phyloP scores from a whole-genome alignment of 1,140 invertebrate species.

The Asobara japonica region DNA sequence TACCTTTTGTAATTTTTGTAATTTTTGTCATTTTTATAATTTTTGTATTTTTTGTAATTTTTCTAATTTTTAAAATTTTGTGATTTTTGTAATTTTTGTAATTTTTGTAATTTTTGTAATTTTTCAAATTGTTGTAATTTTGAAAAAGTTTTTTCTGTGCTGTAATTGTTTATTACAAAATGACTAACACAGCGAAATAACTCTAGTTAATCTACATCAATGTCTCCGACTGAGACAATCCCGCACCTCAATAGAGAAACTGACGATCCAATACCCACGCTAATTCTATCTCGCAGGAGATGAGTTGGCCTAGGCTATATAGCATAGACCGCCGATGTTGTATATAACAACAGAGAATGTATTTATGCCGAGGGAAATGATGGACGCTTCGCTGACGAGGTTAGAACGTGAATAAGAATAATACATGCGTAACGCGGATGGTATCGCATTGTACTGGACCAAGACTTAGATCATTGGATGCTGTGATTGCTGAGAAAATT shows the following conservation, averaged over 20 bases:
- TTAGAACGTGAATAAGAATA: constrained; percentile 38
- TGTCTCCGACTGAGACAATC: neutral
- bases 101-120: too few species aligned
- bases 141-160: too few species aligned
- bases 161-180: too few species aligned
- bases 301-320: constrained; percentile 11
- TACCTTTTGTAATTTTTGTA: too few species aligned
- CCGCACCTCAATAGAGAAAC: constrained; percentile 26
- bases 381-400: constrained; percentile 43
- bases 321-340: too few species aligned
- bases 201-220: constrained; percentile 27
- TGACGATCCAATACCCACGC: constrained; percentile 37
- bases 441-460: neutral
- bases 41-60: too few species aligned
- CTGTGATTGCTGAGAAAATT: too few species aligned
- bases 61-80: too few species aligned
- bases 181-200: neutral
- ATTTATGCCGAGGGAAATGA: constrained; percentile 32
- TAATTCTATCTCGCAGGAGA: constrained; percentile 29
- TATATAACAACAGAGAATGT: neutral
- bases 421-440: constrained; percentile 38
- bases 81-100: too few species aligned
- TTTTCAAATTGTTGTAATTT: too few species aligned
- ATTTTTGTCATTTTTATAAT: too few species aligned
- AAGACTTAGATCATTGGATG: neutral